Conservation (phyloP, 2,888 invertebrate species). For the Amaurobius ferox region DNA sequence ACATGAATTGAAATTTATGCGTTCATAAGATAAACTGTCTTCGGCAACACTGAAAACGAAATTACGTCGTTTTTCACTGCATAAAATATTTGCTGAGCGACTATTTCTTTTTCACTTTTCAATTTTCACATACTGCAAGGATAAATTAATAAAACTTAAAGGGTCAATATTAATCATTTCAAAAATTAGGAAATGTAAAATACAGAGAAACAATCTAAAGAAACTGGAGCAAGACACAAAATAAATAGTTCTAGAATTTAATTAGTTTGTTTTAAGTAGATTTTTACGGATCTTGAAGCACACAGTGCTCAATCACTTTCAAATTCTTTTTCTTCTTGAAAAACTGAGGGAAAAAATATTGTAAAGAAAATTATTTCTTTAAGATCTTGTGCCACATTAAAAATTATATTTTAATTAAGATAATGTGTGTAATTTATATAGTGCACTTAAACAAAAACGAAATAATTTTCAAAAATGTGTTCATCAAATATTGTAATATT, state of each 20-base stretch:
- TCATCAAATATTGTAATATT: too few species aligned
- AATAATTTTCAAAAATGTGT: too few species aligned
- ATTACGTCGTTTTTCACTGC: too few species aligned
- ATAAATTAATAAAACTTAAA: too few species aligned
- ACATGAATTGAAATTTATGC: background rate
- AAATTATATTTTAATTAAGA: too few species aligned
- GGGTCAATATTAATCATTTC: conserved; percentile 3
- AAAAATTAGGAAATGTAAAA: background rate
- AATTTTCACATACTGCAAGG: too few species aligned
- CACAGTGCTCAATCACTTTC: background rate
- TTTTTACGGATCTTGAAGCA: background rate
- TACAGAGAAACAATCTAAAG: background rate
- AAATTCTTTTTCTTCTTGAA: background rate
- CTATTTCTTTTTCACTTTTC: too few species aligned
- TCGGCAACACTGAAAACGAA: too few species aligned
- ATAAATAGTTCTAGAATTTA: background rate
- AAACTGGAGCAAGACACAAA: background rate
- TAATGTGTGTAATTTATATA: too few species aligned
- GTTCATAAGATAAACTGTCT: background rate
- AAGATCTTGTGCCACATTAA: background rate
- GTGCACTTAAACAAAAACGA: too few species aligned
- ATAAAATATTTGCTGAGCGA: too few species aligned
- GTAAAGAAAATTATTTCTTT: background rate
- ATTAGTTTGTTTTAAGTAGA: background rate
- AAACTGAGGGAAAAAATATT: background rate